Conservation (phyloP, 2,797 vertebrate genomes). For the Enteromius trimaculatus region DNA sequence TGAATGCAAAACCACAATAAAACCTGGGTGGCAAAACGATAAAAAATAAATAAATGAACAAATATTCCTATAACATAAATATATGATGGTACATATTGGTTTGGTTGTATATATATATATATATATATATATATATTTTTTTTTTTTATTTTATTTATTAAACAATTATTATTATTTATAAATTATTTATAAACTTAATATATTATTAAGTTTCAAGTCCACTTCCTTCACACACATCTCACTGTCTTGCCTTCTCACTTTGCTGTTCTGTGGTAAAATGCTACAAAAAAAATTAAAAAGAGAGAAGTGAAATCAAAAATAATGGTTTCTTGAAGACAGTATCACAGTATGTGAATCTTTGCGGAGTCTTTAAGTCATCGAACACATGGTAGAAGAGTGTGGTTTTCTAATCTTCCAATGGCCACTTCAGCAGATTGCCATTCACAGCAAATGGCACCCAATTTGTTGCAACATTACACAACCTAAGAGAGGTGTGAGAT, state of each 20-base stretch:
- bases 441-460: slow-evolving; percentile 52
- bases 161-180: background rate
- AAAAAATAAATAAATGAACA: slow-evolving; percentile 67
- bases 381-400: slow-evolving; percentile 2
- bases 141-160: too few species aligned
- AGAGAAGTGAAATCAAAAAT: background rate
- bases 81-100: background rate
- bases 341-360: background rate
- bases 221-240: background rate
- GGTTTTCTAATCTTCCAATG: slow-evolving; percentile 48
- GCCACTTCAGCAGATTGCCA: slow-evolving; percentile 48
- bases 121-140: background rate
- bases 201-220: background rate
- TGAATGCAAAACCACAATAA: slow-evolving; percentile 28
- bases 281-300: background rate
- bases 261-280: background rate
- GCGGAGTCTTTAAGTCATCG: slow-evolving; percentile 30
- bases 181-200: too few species aligned
- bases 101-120: background rate
- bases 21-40: slow-evolving; percentile 27
- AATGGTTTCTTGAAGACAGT: background rate
- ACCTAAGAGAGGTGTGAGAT: background rate
- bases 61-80: background rate
- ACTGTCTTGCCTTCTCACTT: background rate
- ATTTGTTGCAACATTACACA: slow-evolving; percentile 33